Evolutionary conservation across 1,140 invertebrate genomes (phyloP).

Genomic region (Bombus soroeensis): DNA sequence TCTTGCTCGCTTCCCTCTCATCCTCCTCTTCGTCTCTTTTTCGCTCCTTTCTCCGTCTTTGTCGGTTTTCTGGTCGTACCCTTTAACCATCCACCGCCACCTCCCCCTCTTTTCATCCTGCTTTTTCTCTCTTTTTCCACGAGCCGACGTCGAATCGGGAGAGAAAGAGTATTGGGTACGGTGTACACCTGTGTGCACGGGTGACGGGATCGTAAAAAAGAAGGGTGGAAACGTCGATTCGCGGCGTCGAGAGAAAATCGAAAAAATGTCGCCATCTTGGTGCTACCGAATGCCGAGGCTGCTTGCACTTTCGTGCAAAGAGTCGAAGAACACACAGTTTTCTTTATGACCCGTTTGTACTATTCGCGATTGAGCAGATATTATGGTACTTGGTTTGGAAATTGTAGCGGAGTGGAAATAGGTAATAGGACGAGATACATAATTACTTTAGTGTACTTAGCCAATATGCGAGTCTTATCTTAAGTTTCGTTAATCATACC

Average conservation of each 20-base stretch:
- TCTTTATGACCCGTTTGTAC: not conserved
- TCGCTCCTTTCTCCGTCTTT: constrained; percentile 19
- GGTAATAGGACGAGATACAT: not conserved
- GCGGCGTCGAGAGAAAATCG: constrained; percentile 28
- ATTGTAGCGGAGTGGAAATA: not conserved
- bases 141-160: constrained; percentile 3
- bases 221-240: constrained; percentile 60
- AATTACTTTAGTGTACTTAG: not conserved
- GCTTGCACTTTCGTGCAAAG: not conserved
- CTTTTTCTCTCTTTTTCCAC: not conserved
- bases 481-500: not conserved
- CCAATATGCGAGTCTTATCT: not conserved
- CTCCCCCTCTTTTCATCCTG: not conserved
- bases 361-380: not conserved
- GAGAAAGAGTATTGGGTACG: constrained; percentile 63
- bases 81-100: constrained; percentile 30
- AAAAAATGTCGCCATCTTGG: constrained; percentile 64
- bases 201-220: constrained; percentile 54
- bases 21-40: not conserved
- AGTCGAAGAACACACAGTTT: not conserved
- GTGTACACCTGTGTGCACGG: constrained; percentile 60
- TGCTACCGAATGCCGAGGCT: constrained; percentile 2
- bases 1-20: constrained; percentile 1
- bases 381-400: not conserved
- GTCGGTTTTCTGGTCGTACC: constrained; percentile 29